Percentiles rank a stretch among this genome's conserved stretches.
phyloP scores from a whole-genome alignment of 2,113 vertebrate species.

The Corythaeola cristata region DNA sequence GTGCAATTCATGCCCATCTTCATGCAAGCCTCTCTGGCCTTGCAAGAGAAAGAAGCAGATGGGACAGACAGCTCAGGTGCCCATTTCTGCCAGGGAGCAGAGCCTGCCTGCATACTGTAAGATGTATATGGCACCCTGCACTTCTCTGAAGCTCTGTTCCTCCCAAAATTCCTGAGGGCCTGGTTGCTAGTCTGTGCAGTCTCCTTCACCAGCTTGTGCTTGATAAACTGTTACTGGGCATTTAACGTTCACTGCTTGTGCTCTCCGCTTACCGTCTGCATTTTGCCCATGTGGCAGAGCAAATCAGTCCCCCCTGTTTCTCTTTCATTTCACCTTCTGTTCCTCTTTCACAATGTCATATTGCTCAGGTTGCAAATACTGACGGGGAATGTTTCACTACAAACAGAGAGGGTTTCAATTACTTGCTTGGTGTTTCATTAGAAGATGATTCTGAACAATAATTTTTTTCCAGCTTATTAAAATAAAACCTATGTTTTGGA shows the following conservation, averaged over 20 bases:
- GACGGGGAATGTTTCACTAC: constrained; percentile 35
- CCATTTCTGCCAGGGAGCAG: neutral
- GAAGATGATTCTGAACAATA: neutral
- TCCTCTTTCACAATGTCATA: neutral
- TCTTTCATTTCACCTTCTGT: neutral
- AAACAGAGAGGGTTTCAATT: constrained; percentile 6
- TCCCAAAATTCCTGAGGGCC: neutral
- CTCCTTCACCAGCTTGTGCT: neutral
- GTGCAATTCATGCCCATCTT: neutral
- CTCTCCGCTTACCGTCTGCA: neutral
- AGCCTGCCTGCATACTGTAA: neutral
- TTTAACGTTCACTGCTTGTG: neutral
- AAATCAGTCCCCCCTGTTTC: neutral
- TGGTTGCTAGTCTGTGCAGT: neutral
- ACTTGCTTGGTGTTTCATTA: constrained; percentile 8
- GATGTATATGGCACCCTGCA: neutral
- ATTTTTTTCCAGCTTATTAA: neutral
- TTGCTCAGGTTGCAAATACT: constrained; percentile 59
- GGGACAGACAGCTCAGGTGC: accelerated
- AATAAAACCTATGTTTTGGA: constrained; percentile 21
- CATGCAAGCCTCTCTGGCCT: neutral
- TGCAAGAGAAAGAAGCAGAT: neutral
- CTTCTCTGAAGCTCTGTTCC: neutral
- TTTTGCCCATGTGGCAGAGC: neutral
- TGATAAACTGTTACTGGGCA: neutral